phyloP scores from a whole-genome alignment of 2,797 vertebrate genomes.

The Epinephelus awoara region DNA sequence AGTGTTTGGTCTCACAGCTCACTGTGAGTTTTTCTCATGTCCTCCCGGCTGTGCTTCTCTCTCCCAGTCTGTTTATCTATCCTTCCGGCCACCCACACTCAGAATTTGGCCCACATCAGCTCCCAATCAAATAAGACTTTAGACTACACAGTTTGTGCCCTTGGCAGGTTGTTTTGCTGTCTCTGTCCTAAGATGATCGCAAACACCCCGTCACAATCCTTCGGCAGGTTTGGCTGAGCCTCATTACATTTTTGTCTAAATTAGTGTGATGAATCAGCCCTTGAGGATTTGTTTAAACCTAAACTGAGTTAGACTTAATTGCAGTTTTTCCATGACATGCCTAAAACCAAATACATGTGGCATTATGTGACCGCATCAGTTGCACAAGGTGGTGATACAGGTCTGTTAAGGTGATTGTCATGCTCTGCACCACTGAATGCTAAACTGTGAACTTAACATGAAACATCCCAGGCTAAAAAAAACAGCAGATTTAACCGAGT shows the following conservation, averaged over 20 bases:
- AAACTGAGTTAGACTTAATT: slow-evolving; percentile 19
- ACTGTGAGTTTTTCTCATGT: slow-evolving; percentile 34
- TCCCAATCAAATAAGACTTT: slow-evolving; percentile 41
- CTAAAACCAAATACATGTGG: slow-evolving; percentile 15
- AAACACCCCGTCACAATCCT: slow-evolving; percentile 17
- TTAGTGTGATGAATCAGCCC: slow-evolving; percentile 11
- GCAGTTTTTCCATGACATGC: slow-evolving; percentile 24
- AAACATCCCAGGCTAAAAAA: not conserved
- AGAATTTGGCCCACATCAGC: slow-evolving; percentile 55
- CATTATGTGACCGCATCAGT: slow-evolving; percentile 17
- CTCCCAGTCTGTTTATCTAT: slow-evolving; percentile 48
- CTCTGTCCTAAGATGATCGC: slow-evolving; percentile 20
- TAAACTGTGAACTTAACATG: slow-evolving; percentile 9
- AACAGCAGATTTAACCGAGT: not conserved
- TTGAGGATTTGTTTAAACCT: slow-evolving; percentile 23
- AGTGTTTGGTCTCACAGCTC: slow-evolving; percentile 37
- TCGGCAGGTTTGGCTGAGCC: slow-evolving; percentile 6
- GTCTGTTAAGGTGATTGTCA: not conserved
- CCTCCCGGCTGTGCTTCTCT: slow-evolving; percentile 12
- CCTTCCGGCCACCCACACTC: slow-evolving; percentile 57
- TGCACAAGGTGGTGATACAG: slow-evolving; percentile 8
- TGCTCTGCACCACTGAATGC: not conserved
- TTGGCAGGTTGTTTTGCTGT: slow-evolving; percentile 43
- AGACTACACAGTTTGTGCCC: slow-evolving; percentile 52
- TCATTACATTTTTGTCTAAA: not conserved